Conservation (phyloP, 1,140 invertebrate genomes). For the Achatina immaculata region DNA sequence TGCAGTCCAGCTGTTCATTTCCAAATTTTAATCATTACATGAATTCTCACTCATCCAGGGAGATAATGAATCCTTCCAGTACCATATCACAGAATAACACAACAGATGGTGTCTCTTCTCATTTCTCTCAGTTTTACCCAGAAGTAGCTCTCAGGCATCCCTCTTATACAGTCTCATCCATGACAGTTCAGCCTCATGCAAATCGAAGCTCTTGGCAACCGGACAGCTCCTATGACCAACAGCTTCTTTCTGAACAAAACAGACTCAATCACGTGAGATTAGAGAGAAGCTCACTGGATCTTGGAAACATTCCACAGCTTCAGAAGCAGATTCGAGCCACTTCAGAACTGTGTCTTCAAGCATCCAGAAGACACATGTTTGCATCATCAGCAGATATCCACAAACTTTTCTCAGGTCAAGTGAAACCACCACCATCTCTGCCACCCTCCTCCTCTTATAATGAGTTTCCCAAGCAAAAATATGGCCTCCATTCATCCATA, state of each 20-base stretch:
- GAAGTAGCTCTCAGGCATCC: background rate
- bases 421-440: background rate
- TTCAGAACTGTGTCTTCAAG: slow-evolving; percentile 35
- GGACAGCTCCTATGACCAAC: background rate
- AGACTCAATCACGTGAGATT: background rate
- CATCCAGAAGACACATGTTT: slow-evolving; percentile 33
- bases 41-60: too few species aligned
- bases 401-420: slow-evolving; percentile 32
- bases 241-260: background rate
- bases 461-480: too few species aligned
- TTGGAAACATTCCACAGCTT: slow-evolving; percentile 27
- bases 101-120: too few species aligned
- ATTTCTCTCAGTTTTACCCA: background rate
- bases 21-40: too few species aligned
- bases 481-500: background rate
- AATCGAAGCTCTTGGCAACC: slow-evolving; percentile 26
- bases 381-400: slow-evolving; percentile 39
- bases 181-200: background rate
- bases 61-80: too few species aligned
- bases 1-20: background rate
- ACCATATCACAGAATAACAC: too few species aligned
- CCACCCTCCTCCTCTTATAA: too few species aligned
- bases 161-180: background rate
- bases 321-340: slow-evolving; percentile 35
- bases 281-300: slow-evolving; percentile 26